Conservation (phyloP, 2,888 invertebrate genomes). For the Eutolmus rufibarbis region DNA sequence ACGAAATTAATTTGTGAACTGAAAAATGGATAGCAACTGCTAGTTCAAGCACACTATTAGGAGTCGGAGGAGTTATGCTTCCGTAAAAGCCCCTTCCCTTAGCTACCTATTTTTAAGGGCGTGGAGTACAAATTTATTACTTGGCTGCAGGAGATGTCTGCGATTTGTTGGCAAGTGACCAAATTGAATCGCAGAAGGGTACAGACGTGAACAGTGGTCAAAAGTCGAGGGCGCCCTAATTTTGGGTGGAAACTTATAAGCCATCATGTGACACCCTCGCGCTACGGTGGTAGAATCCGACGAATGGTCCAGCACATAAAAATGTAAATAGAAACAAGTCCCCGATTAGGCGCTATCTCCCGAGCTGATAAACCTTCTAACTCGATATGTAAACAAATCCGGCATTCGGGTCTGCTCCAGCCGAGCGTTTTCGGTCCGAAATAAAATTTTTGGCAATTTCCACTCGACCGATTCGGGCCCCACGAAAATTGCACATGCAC, state of each 20-base stretch:
- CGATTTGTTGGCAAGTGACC: neutral
- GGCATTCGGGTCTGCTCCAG: neutral
- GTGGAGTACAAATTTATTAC: neutral
- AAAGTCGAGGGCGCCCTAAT: neutral
- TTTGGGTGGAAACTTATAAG: neutral
- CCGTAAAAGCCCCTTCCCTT: neutral
- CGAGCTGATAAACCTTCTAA: neutral
- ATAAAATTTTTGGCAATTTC: neutral
- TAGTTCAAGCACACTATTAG: neutral
- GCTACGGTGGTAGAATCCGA: neutral
- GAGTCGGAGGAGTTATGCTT: neutral
- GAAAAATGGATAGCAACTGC: neutral
- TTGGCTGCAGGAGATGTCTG: neutral
- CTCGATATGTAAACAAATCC: neutral
- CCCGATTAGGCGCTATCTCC: neutral
- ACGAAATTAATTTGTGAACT: neutral
- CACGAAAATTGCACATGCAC: neutral
- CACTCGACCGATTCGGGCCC: neutral
- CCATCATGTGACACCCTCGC: neutral
- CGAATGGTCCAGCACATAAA: neutral
- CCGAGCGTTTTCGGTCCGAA: neutral
- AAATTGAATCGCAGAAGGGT: neutral
- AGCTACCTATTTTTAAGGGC: neutral
- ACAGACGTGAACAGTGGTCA: neutral
- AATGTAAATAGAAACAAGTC: neutral